phyloP scores from a whole-genome alignment of 1,140 invertebrate species.

The Melanaphis sacchari region DNA sequence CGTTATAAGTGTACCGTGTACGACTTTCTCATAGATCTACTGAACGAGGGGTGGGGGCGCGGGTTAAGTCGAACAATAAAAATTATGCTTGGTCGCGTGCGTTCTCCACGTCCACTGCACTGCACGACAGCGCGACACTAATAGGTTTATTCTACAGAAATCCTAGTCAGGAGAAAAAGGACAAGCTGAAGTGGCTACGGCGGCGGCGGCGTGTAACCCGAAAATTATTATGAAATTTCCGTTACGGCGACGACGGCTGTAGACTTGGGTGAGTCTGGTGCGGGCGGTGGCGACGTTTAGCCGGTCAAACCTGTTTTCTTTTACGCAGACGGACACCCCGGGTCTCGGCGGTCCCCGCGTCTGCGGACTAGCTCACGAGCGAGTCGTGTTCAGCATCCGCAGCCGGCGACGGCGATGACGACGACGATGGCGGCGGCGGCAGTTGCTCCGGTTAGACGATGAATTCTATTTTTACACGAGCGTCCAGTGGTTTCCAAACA shows the following conservation, averaged over 20 bases:
- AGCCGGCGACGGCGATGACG: conserved; percentile 19
- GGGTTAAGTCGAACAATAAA: too few species aligned
- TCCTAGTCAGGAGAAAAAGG: conserved; percentile 63
- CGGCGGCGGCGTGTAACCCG: neutral
- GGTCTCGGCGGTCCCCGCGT: neutral
- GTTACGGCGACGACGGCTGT: neutral
- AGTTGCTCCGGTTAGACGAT: neutral
- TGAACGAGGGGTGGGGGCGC: too few species aligned
- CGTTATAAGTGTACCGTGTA: too few species aligned
- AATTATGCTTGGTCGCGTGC: too few species aligned
- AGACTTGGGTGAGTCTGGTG: conserved; percentile 24
- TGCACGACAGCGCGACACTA: too few species aligned
- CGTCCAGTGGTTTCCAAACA: conserved; percentile 29
- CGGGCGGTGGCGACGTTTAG: conserved; percentile 20
- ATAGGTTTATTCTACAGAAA: too few species aligned
- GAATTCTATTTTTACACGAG: conserved; percentile 22
- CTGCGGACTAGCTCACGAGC: neutral
- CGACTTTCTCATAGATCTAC: too few species aligned
- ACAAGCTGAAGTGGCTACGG: neutral
- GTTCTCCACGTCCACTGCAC: too few species aligned
- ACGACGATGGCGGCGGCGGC: neutral
- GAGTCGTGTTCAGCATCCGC: conserved; percentile 11
- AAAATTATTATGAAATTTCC: conserved; percentile 52
- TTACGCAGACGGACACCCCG: conserved; percentile 27
- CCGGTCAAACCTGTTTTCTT: conserved; percentile 56